Evolutionary conservation across 2,113 vertebrate species (phyloP).

Genomic region (Falcunculus frontatus): DNA sequence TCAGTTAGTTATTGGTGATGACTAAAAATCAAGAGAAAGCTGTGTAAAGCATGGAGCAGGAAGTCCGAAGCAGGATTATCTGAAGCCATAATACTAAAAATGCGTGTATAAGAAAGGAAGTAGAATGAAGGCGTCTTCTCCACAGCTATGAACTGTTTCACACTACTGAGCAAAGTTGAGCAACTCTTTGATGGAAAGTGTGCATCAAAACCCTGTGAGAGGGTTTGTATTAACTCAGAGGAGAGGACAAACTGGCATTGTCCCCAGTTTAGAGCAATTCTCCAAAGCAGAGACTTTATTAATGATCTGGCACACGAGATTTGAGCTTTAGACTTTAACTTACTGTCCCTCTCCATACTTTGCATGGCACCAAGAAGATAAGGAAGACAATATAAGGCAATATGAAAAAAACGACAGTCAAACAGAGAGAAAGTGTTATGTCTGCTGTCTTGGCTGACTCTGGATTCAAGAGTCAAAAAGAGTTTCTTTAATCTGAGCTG

Average conservation of each 20-base stretch:
- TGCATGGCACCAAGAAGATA: not conserved
- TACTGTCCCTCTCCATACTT: not conserved
- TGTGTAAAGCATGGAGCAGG: not conserved
- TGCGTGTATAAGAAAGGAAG: not conserved
- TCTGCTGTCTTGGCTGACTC: not conserved
- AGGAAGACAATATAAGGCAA: not conserved
- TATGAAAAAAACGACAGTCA: not conserved
- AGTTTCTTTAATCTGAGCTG: not conserved
- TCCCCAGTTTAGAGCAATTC: rapidly evolving
- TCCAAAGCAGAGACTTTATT: not conserved
- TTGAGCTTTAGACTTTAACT: not conserved
- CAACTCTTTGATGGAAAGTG: not conserved
- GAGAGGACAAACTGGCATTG: not conserved
- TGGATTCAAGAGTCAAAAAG: not conserved
- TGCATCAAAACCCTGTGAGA: not conserved
- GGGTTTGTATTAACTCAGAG: not conserved
- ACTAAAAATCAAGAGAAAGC: not conserved
- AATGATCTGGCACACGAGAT: not conserved
- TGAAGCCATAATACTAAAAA: not conserved
- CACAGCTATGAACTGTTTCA: not conserved
- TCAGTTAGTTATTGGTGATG: not conserved
- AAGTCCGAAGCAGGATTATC: not conserved
- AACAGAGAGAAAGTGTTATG: not conserved
- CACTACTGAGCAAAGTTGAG: rapidly evolving
- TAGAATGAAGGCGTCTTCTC: not conserved